These are phyloP conservation scores for Acanthurus tractus DNA, from an alignment of 2,797 vertebrate species.

Conservation along the genomic window DNA sequence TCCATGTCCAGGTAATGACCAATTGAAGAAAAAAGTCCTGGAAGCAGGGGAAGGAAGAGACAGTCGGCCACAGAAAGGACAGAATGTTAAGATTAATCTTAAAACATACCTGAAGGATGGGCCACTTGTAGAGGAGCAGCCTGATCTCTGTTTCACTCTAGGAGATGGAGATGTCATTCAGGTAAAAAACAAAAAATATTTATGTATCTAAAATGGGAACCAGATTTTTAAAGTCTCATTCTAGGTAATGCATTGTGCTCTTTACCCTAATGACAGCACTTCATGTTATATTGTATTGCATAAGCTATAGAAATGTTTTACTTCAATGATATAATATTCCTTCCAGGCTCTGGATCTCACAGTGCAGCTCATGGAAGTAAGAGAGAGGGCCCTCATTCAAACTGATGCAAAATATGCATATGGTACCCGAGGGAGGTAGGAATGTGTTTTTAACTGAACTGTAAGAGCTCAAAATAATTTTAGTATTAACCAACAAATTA, in stretches of 20 bases:
- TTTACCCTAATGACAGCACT: background rate
- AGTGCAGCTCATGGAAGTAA: slow-evolving; percentile 92
- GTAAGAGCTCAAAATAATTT: no score
- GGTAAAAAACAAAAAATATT: slow-evolving; percentile 77
- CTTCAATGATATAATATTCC: background rate
- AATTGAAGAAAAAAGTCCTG: slow-evolving; percentile 93
- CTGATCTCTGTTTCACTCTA: slow-evolving; percentile 88
- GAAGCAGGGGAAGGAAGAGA: slow-evolving; percentile 85
- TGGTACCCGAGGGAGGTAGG: slow-evolving; percentile 91
- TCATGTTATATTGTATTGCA: background rate
- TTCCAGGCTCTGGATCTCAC: slow-evolving; percentile 93
- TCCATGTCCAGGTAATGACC: slow-evolving; percentile 85
- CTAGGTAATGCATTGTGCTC: background rate
- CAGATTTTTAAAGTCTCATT: background rate
- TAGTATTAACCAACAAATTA: no score
- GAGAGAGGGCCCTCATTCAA: slow-evolving; percentile 90
- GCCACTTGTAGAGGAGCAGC: slow-evolving; percentile 85
- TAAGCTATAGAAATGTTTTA: background rate
- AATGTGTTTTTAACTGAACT: background rate
- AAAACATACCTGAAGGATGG: slow-evolving; percentile 87
- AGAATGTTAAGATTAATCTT: slow-evolving; percentile 90
- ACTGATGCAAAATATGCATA: slow-evolving; percentile 94
- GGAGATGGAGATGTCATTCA: slow-evolving; percentile 96
- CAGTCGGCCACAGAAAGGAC: slow-evolving; percentile 90
- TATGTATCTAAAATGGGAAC: background rate